These are phyloP conservation scores for Hippolais icterina DNA, from an alignment of 2,113 vertebrate genomes.

Conservation along the genomic window DNA sequence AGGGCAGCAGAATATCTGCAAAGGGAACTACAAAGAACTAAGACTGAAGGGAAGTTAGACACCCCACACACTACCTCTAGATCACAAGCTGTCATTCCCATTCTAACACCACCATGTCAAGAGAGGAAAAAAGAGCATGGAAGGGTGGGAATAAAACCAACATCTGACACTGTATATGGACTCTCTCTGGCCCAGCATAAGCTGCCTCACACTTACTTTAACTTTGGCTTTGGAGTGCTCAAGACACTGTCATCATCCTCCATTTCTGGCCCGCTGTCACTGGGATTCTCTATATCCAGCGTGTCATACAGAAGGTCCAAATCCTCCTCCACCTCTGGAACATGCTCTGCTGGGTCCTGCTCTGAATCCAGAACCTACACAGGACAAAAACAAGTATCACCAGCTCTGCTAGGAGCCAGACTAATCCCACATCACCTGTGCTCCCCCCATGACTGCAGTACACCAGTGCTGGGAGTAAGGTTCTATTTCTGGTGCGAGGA, in stretches of 20 bases:
- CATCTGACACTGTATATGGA: accelerated
- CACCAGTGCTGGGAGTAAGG: background rate
- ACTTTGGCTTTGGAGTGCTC: slow-evolving; percentile 94
- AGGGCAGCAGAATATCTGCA: background rate
- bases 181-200: background rate
- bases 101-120: background rate
- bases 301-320: slow-evolving; percentile 91
- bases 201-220: slow-evolving; percentile 79
- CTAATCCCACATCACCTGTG: accelerated
- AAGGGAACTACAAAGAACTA: background rate
- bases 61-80: too few relatives aligned
- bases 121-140: background rate
- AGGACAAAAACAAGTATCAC: background rate
- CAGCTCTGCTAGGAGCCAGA: background rate
- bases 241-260: slow-evolving; percentile 96
- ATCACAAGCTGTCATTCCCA: background rate
- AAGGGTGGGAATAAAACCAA: background rate
- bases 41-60: background rate
- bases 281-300: slow-evolving; percentile 93
- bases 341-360: slow-evolving; percentile 90
- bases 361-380: slow-evolving; percentile 92
- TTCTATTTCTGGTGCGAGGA: background rate
- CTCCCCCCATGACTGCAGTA: background rate
- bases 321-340: slow-evolving; percentile 92
- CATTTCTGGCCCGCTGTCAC: slow-evolving; percentile 93